Evolutionary conservation across 2,113 vertebrate genomes (phyloP).

Genomic region (Cavia aperea): DNA sequence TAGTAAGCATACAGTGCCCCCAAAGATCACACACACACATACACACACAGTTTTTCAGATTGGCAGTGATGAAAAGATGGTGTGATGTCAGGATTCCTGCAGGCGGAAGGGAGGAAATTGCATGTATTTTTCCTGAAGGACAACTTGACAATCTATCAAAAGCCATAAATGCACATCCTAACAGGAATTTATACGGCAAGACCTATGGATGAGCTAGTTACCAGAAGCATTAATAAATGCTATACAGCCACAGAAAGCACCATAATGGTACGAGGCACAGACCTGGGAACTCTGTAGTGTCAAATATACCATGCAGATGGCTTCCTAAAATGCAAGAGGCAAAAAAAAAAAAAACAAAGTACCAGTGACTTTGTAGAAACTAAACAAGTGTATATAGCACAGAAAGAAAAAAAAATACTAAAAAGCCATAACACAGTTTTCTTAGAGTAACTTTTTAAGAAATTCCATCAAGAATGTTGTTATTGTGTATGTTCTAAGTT

Average conservation of each 20-base stretch:
- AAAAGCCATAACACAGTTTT: not conserved
- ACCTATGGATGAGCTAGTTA: not conserved
- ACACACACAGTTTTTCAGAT: not conserved
- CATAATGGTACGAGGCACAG: not conserved
- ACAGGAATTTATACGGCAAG: not conserved
- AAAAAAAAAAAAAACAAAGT: not conserved
- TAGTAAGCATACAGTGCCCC: not conserved
- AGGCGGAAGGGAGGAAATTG: not conserved
- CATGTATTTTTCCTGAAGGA: not conserved
- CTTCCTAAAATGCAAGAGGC: not conserved
- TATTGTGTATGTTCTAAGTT: not conserved
- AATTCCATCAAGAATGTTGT: not conserved
- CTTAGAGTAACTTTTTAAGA: not conserved
- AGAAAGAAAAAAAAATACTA: not conserved
- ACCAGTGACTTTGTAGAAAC: not conserved
- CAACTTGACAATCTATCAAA: not conserved
- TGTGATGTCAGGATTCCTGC: not conserved
- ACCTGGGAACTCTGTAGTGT: not conserved
- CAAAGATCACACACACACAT: not conserved
- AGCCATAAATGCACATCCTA: not conserved
- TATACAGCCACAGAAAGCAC: not conserved
- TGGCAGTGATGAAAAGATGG: not conserved
- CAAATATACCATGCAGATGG: not conserved
- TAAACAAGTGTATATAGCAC: not conserved
- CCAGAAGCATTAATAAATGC: not conserved